A percentile compares a stretch with the other conserved stretches of the same genome.
Conservation (phyloP, 2,797 vertebrate species). For the Molossus alvarezi region DNA sequence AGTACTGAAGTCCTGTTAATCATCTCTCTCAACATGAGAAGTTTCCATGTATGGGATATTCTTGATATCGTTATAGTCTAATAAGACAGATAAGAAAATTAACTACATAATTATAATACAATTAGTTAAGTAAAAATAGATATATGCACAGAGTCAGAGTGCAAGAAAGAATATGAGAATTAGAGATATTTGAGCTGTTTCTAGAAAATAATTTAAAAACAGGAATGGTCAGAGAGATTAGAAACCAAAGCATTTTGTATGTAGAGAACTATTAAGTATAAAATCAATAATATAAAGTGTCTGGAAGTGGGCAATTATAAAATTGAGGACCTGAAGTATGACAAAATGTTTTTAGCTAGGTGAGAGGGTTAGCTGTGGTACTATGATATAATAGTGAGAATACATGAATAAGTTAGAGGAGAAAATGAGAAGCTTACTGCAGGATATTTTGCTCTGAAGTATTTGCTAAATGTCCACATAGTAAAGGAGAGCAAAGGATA, state of each 20-base stretch:
- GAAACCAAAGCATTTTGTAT: neutral
- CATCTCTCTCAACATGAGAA: neutral
- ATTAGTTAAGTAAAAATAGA: neutral
- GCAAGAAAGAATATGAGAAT: neutral
- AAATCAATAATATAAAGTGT: neutral
- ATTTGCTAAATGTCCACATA: neutral
- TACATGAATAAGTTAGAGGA: neutral
- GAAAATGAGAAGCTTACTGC: neutral
- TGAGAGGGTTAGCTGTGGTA: neutral
- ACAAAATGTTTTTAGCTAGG: neutral
- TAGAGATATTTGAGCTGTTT: neutral
- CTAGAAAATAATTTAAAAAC: neutral
- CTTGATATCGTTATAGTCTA: neutral
- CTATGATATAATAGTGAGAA: neutral
- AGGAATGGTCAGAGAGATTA: neutral
- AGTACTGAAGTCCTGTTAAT: neutral
- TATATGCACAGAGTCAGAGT: neutral
- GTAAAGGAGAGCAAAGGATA: neutral
- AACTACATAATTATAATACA: neutral
- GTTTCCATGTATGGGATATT: neutral
- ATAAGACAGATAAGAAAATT: neutral
- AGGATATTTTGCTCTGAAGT: neutral
- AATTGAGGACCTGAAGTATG: neutral
- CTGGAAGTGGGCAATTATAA: neutral
- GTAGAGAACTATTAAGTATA: neutral